These are phyloP conservation scores for Cairina moschata DNA, from an alignment of 2,113 vertebrate species.

Conservation along the genomic window DNA sequence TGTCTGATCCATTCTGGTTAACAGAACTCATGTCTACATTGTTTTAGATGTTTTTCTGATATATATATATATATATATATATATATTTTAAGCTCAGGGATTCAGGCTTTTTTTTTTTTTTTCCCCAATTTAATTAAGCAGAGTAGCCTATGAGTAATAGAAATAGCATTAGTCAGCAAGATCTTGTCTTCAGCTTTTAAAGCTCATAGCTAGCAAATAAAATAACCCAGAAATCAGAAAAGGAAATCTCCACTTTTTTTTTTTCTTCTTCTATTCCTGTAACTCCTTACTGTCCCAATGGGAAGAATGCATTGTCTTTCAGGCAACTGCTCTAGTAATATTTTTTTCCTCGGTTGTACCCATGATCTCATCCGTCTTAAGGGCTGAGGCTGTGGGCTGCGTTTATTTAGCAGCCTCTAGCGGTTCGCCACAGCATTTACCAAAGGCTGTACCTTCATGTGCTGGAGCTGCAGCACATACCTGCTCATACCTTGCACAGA, in stretches of 20 bases:
- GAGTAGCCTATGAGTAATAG: neutral
- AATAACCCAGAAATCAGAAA: neutral
- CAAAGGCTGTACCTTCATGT: fast-evolving
- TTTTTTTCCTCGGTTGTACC: neutral
- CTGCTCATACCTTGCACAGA: neutral
- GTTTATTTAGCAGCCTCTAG: slow-evolving; percentile 51
- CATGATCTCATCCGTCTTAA: neutral
- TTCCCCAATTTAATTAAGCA: neutral
- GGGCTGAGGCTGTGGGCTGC: neutral
- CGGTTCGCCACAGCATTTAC: neutral
- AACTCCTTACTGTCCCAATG: neutral
- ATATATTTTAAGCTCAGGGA: neutral
- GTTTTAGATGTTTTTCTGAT: neutral
- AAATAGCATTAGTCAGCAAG: neutral
- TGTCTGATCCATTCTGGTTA: neutral
- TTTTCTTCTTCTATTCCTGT: neutral
- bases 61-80: no score
- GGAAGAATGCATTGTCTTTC: neutral
- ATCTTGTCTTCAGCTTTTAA: neutral
- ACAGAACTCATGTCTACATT: neutral
- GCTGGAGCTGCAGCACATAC: neutral
- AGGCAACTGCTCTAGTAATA: neutral
- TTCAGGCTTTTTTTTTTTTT: neutral
- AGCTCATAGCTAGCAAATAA: neutral
- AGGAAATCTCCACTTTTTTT: neutral